Conservation (phyloP, 37 sponge, comb jelly and placozoan genomes). For the Ephydatia muelleri region DNA sequence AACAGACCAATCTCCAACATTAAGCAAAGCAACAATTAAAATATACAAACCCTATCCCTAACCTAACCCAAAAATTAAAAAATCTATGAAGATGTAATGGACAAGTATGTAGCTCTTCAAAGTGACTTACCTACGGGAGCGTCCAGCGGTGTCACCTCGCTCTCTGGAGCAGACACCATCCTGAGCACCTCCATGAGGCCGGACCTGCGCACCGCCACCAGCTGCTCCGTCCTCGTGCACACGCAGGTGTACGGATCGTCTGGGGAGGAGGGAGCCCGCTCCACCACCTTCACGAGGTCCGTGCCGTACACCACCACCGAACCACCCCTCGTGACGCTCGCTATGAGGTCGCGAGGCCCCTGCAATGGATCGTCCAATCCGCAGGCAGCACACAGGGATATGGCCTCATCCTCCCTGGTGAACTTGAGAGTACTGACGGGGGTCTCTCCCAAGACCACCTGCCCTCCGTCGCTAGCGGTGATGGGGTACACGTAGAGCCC, state of each 20-base stretch:
- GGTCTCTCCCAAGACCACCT: neutral
- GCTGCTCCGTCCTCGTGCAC: neutral
- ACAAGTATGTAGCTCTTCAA: too few relatives aligned
- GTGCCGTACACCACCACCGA: slow-evolving; percentile 18
- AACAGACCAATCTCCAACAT: too few relatives aligned
- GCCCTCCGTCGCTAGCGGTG: neutral
- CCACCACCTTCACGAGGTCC: neutral
- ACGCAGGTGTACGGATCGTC: too few relatives aligned
- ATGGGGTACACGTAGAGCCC: slow-evolving; percentile 1
- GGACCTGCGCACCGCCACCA: slow-evolving; percentile 5
- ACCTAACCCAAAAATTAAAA: too few relatives aligned
- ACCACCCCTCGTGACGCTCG: slow-evolving; percentile 5
- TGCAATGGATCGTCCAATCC: neutral
- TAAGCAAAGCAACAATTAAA: too few relatives aligned
- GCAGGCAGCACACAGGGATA: slow-evolving; percentile 10
- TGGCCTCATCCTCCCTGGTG: neutral
- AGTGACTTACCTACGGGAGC: too few relatives aligned
- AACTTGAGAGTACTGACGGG: neutral
- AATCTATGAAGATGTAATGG: too few relatives aligned
- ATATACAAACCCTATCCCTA: too few relatives aligned
- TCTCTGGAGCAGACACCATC: neutral
- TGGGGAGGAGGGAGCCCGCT: neutral
- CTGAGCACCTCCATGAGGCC: neutral
- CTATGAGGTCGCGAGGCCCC: slow-evolving; percentile 6
- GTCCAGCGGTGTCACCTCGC: too few relatives aligned